Evolutionary conservation across 2,888 invertebrate species (phyloP), one percentile per base, ranked within the genome.

Genomic region (Diarsia mendica): DNA sequence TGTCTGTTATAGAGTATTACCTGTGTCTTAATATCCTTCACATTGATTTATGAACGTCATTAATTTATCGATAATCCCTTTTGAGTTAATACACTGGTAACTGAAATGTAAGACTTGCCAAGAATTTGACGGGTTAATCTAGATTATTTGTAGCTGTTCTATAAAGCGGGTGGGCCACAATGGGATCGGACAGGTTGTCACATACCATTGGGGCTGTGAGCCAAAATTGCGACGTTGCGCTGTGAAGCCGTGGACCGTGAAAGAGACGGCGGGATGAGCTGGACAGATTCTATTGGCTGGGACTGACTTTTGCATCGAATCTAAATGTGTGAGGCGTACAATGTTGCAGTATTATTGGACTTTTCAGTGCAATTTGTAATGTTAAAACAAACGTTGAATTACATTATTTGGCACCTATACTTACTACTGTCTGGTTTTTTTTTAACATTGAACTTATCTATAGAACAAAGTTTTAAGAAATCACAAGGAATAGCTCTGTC

Each of bases 31-130:
- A 84, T 72, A 63, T 80, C 72, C 58, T 77, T 77, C 15, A 72
- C 55, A 78, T 73, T 80, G 82, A 89, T 88, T 84, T 83, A 87
- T 61, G 74, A 69, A 44, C 67, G 44, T 60, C 61, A 74, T 72
- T 83, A 67, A 82, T 72, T 83, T 9, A 68, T 73, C 63, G 70
- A 55, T 77, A 76, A 83, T 79, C 75, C 76, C 67, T 67, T 73
- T 72, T 73, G 71, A 69, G 44, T 60, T 69, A 63, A 53, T 46
- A 18, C n/a, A 23, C 58, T 18, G n/a, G n/a, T 49, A 44, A 18
- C 46, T 63, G n/a, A 60, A 70, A 67, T 73, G 18, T 33, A n/a
- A 13, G 20, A 67, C 28, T 64, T 68, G 84, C 67, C 80, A 80
- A 84, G 67, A 79, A 28, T 46, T 46, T 66, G 55, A 55, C 48